Base-by-base conservation (phyloP, 2,888 invertebrate species). In the Campoletis raptor region DNA sequence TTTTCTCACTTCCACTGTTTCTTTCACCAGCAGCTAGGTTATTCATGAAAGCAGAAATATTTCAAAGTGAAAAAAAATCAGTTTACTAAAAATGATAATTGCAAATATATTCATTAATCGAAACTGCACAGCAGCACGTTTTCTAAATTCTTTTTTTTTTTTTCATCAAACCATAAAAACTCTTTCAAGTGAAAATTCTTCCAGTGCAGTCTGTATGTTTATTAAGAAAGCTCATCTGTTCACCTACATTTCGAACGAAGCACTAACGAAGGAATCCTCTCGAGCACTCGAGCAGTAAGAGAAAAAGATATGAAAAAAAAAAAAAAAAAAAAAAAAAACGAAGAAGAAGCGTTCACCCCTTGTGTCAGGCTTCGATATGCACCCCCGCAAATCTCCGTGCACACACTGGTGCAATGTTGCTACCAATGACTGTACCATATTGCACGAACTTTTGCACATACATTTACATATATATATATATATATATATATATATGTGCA, bases 331-430 rank as follows among this genome's bases (percentile, higher is more conserved):
- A 24, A 5, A 5, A 24, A 40, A 40, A 24, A 76, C 10, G 64
- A 24, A 42, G 57, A 57, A 70, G 70, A 40, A 52, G 21, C 15
- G 48, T 37, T 72, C 54, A 57, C 21, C 57, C 78, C 45, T 18
- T 45, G 67, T 45, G 36, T 30, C 48, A 12, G 40, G 48, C 40
- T 78, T 54, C 30, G 48, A 45, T 81, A 73, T 84, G 79, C 80
- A 81, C 85, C 88, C 83, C 74, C 73, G 77, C 40, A 82, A 80
- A 81, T 70, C 67, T 67, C n/a, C n/a, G 45, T 77, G 85, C 80
- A 82, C 80, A 82, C 52, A 36, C 73, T 21, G 40, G 30, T 69
- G 54, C 79, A 52, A 24, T 21, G 36, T 7, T 57, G 70, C 70
- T 48, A 61, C 70, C 80, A 24, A 69, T 54, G 48, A 30, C 67